These are phyloP conservation scores for Sciurus niger DNA, from an alignment of 2,113 vertebrate species.

Conservation along the genomic window DNA sequence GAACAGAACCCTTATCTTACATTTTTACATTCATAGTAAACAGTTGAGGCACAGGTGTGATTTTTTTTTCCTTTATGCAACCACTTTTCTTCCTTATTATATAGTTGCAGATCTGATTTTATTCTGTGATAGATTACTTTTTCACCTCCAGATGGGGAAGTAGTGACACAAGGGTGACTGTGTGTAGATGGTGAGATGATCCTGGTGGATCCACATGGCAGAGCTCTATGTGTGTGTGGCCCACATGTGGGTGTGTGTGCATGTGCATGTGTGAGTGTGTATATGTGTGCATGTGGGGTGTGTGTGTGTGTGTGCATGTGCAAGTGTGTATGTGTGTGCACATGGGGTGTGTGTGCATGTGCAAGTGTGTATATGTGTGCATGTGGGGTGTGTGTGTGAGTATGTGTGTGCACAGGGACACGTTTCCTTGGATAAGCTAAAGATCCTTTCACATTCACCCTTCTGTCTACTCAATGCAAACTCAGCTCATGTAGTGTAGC, in stretches of 20 bases:
- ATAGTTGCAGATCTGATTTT: neutral
- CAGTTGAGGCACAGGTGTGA: accelerated
- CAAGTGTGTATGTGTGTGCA: too few species aligned
- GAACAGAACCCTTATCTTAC: neutral
- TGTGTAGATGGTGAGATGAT: neutral
- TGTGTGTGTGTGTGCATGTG: neutral
- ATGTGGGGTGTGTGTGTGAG: neutral
- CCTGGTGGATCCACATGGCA: too few species aligned
- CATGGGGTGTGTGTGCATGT: too few species aligned
- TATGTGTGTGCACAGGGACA: neutral
- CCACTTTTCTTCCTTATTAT: neutral
- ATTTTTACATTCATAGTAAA: neutral
- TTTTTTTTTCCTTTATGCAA: neutral
- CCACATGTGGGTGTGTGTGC: neutral
- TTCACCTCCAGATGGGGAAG: neutral
- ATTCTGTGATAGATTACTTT: neutral
- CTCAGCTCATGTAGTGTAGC: accelerated
- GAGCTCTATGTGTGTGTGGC: too few species aligned
- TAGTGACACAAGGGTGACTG: neutral
- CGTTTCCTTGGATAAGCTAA: neutral
- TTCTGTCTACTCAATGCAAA: neutral
- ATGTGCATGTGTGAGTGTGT: too few species aligned
- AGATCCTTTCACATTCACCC: neutral
- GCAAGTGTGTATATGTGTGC: neutral
- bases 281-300: too few species aligned